Evolutionary conservation across 1,140 invertebrate species (phyloP), one percentile per base, ranked within the genome.

Genomic region (Patella vulgata): DNA sequence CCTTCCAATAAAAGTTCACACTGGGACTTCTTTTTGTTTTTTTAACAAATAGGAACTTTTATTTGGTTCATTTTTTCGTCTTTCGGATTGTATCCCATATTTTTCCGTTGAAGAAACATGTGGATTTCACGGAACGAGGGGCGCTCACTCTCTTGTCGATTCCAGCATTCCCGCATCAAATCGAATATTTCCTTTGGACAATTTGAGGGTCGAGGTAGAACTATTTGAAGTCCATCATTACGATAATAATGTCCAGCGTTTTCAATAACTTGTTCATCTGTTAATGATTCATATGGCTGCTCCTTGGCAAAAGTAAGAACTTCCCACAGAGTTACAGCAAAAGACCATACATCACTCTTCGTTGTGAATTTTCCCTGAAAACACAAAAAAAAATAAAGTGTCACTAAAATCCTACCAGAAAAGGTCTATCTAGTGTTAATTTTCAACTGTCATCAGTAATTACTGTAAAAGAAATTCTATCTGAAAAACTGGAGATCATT

Each of bases 151-250:
- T 81, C 92, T 74, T 93, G 91, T 27, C 92, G 87, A 75, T 94
- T 92, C 95, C 95, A 98, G 81, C 95, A 97, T 78, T 96, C 93
- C 63, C 91, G 88, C 93, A 97, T 96, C 64, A 98, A 84, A 82
- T 96, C 94, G 84, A 94, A 96, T 46, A 82, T 80, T 63, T 82
- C 81, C 63, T 78, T 77, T 14, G 81, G 79, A 66, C 81, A 83
- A 51, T 77, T 75, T 8, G 68, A 40, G 2, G 82, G 82, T 59
- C 78, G 75, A 1, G 79, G 70, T 14, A 82, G 68, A 9, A 68
- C 66, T 17, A 59, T 54, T 52, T 68, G 56, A 31, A 76, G 74
- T 44, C 69, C 65, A 53, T 82, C 76, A 57, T 80, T 76, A 42
- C 77, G 71, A 64, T 82, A 83, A 54, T 74, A 79, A 66, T 80